A percentile compares a stretch with the other conserved stretches of the same genome.
Conservation (phyloP, 2,797 vertebrate genomes). For the Psittacula echo region DNA sequence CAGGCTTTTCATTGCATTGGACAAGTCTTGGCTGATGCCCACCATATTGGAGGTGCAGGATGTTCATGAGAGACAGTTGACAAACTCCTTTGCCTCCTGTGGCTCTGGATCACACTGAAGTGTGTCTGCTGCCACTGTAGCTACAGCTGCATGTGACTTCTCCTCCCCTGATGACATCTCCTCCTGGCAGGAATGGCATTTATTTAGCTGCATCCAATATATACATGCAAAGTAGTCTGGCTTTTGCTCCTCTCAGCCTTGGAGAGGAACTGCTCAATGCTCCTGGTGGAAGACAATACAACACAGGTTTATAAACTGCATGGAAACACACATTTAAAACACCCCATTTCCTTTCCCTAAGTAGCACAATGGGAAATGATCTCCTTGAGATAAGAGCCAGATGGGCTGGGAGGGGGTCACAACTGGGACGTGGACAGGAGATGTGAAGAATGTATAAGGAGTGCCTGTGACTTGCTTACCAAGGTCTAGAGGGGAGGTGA, state of each 20-base stretch:
- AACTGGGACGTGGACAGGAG: neutral
- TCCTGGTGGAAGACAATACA: neutral
- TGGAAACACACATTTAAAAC: neutral
- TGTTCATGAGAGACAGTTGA: neutral
- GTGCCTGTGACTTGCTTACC: neutral
- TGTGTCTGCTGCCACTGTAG: neutral
- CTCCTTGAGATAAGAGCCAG: neutral
- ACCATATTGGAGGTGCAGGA: neutral
- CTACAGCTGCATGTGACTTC: neutral
- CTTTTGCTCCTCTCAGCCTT: neutral
- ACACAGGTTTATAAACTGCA: neutral
- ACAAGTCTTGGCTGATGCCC: neutral
- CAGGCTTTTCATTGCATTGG: neutral
- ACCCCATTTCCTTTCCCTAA: neutral
- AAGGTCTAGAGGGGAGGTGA: neutral
- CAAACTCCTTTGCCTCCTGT: neutral
- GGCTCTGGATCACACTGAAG: neutral
- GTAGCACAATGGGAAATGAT: neutral
- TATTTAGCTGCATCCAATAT: neutral
- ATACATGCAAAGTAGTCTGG: accelerated
- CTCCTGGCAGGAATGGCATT: neutral
- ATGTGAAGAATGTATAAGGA: neutral
- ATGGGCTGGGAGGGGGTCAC: neutral
- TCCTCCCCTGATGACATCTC: neutral
- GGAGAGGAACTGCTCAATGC: neutral